Evolutionary conservation across 2,797 vertebrate genomes (phyloP), one percentile per base, ranked within the genome.

Genomic region (Periparus ater): DNA sequence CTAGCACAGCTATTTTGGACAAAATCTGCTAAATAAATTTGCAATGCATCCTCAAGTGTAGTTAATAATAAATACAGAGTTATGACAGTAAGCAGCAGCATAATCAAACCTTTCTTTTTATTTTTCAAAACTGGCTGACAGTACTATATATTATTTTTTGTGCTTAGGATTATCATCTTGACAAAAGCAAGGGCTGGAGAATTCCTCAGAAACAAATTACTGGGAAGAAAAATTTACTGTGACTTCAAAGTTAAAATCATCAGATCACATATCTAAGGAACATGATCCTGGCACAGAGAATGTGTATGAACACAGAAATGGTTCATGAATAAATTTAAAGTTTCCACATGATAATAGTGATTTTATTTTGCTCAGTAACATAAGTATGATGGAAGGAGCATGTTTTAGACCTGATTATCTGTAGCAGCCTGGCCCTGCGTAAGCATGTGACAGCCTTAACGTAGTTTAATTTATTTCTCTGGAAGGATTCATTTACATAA

Each of bases 1-100:
- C 63, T 74, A 87, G 42, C 60, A 53, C 26, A 89, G 71, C 38
- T 88, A n/a, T 89, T 93, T 93, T 85, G 29, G 45, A 85, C 48
- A 79, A 94, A 95, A 85, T 85, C 61, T 6, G 3, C n/a, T 89
- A 93, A 87, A 88, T 88, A 89, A 86, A 90, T 95, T 88, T 91
- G 57, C 32, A 71, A 32, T 54, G 63, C 11, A 0, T 91, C 21
- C 67, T 93, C 66, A 76, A 55, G 90, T 86, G 32, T 18, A 73
- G 47, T 85, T 91, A 85, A 88, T 71, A 91, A 91, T 77, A 91
- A 87, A 92, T 68, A 45, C 27, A 75, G 55, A 91, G n/a, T 78
- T 88, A 74, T 66, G 66, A 85, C 68, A 92, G 54, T 45, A 78
- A 94, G n/a, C 10, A 95, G 17, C 9, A 92, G 20, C n/a, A 91